Conservation (phyloP, 2,113 vertebrate species). For the Podocnemis expansa region DNA sequence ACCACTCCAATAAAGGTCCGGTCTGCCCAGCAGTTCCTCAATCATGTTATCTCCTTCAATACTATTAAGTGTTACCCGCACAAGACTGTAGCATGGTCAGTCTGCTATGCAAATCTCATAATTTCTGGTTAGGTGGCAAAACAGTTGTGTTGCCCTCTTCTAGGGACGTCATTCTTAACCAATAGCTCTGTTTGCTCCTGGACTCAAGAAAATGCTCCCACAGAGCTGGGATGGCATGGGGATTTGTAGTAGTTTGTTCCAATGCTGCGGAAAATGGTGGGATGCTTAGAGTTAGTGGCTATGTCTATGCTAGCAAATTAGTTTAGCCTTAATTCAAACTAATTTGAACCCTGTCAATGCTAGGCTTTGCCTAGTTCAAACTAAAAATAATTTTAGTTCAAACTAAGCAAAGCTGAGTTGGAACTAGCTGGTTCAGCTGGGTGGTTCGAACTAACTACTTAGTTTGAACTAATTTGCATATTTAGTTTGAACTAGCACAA, state of each 20-base stretch:
- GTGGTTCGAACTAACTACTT: too few species aligned
- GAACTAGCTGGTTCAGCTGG: too few species aligned
- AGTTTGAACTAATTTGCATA: too few species aligned
- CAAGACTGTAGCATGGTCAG: conserved; percentile 50
- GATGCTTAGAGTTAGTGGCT: conserved; percentile 49
- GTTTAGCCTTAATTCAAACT: too few species aligned
- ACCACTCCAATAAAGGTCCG: conserved; percentile 11
- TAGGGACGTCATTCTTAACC: neutral
- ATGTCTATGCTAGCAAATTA: too few species aligned
- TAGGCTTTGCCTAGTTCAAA: too few species aligned
- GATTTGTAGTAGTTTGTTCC: neutral
- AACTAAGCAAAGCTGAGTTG: too few species aligned
- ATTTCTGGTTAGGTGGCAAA: neutral
- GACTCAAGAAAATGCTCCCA: conserved; percentile 48
- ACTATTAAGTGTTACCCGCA: conserved; percentile 20
- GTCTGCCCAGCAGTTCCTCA: neutral
- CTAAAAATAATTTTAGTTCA: too few species aligned
- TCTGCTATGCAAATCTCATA: conserved; percentile 14
- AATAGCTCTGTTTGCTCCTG: conserved; percentile 4
- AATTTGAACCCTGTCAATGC: too few species aligned
- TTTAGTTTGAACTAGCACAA: too few species aligned
- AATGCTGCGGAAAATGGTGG: neutral
- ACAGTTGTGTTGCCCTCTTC: neutral
- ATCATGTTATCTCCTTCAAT: conserved; percentile 10
- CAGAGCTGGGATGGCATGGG: neutral